Base-by-base conservation (phyloP, 2,888 invertebrate species). In the Drosophila paranaensis region DNA sequence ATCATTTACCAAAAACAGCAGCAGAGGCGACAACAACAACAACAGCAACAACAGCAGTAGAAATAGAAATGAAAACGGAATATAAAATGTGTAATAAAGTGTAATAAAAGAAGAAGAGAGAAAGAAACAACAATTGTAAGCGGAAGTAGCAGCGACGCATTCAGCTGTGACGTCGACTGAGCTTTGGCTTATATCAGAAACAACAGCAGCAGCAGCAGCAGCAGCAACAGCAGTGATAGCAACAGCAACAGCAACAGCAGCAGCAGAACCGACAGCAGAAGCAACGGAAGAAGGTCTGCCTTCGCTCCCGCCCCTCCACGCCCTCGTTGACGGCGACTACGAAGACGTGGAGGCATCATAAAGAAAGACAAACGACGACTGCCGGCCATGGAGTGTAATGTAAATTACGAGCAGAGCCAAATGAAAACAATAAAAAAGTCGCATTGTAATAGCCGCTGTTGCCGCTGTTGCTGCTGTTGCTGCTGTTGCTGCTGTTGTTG, bases 131-230 rank as follows among this genome's bases (percentile, higher is more conserved):
- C 61, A 82, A 78, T 62, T 82, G 83, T 72, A 81, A 79, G 81
- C 81, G 80, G 89, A 86, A 86, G 89, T 79, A 79, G 73, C 77
- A 75, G 82, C 88, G 85, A 82, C 73, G 83, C 83, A 88, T 88
- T 84, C 85, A 85, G 65, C 82, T 88, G 85, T 85, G 79, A 87
- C 89, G 82, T 67, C 70, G 66, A 72, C 84, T 63, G 55, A 70
- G 75, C 87, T 80, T 74, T 70, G 82, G 85, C 85, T 79, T 71
- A 79, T 67, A 79, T 78, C 79, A 73, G 66, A 46, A 66, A 39
- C 75, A 43, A 45, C 63, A 62, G 10, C 67, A 51, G 33, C 60
- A 61, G 14, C 51, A 37, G 6, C 60, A 48, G 1, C 40, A 33
- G 2, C 71, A 60, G 30, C 45, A 30, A 0, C 45, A 39, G 5